Evolutionary conservation across 2,113 vertebrate species (phyloP).

Genomic region (Telmatochromis brichardi): DNA sequence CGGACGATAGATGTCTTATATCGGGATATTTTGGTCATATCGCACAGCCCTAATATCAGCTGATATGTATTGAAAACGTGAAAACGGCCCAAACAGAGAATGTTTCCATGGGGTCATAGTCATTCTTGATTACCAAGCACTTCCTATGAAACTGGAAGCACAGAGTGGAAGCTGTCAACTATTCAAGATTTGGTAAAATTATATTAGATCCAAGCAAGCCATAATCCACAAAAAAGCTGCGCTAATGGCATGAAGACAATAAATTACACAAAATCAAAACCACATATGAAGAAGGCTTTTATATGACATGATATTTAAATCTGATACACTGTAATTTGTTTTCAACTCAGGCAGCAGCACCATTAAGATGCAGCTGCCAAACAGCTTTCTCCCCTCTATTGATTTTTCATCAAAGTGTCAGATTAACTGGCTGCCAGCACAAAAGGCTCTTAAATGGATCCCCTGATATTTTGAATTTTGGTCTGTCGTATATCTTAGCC

Average conservation of each 20-base stretch:
- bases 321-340: not conserved
- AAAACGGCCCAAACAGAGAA: not conserved
- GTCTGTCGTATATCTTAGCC: not conserved
- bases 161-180: not conserved
- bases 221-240: not conserved
- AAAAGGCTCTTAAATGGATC: slow-evolving; percentile 18
- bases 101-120: not conserved
- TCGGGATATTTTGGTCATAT: not conserved
- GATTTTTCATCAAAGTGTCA: slow-evolving; percentile 39
- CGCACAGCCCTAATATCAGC: not conserved
- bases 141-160: not conserved
- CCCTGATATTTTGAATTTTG: slow-evolving; percentile 19
- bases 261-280: not conserved
- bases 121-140: not conserved
- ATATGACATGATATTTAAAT: not conserved
- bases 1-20: not conserved
- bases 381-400: slow-evolving; percentile 23
- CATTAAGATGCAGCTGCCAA: slow-evolving; percentile 12
- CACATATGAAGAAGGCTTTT: not conserved
- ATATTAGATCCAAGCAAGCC: not conserved
- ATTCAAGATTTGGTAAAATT: not conserved
- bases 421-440: slow-evolving; percentile 12
- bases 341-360: not conserved
- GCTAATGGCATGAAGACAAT: not conserved
- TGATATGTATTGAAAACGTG: not conserved